phyloP scores from a whole-genome alignment of 2,797 vertebrate genomes.

The Enteromius thamalakanensis region DNA sequence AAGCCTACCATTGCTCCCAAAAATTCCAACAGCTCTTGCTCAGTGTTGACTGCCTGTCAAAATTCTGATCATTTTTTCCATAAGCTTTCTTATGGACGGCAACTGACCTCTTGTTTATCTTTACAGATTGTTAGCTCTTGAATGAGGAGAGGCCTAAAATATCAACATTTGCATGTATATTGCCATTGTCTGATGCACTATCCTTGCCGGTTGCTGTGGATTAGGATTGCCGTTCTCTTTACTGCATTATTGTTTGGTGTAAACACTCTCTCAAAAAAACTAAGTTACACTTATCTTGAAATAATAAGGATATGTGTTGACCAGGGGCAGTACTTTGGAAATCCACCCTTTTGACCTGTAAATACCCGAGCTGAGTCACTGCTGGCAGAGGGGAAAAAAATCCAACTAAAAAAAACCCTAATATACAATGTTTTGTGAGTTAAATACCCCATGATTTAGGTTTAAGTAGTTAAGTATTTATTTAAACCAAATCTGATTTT shows the following conservation, averaged over 20 bases:
- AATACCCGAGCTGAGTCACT: conserved; percentile 4
- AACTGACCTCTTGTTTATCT: conserved; percentile 47
- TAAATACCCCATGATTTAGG: not conserved
- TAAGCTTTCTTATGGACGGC: conserved; percentile 38
- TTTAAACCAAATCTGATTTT: not conserved
- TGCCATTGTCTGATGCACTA: not conserved
- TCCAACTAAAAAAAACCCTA: not conserved
- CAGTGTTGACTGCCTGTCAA: conserved; percentile 47
- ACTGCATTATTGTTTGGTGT: not conserved
- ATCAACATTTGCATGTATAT: not conserved
- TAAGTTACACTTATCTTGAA: not conserved
- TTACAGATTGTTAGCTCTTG: not conserved
- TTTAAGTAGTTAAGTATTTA: not conserved
- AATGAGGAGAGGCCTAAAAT: not conserved
- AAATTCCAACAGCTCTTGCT: conserved; percentile 51
- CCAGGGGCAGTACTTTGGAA: not conserved
- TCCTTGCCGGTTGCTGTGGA: not conserved
- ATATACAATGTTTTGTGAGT: not conserved
- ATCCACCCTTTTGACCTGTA: conserved; percentile 22
- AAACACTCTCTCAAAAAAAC: not conserved
- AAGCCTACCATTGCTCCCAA: conserved; percentile 28
- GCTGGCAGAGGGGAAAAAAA: not conserved
- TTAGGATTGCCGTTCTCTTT: not conserved
- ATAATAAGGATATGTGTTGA: not conserved
- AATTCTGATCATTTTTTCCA: conserved; percentile 55